Conservation (phyloP, 1,140 invertebrate genomes). For the Pseudomyrmex gracilis region DNA sequence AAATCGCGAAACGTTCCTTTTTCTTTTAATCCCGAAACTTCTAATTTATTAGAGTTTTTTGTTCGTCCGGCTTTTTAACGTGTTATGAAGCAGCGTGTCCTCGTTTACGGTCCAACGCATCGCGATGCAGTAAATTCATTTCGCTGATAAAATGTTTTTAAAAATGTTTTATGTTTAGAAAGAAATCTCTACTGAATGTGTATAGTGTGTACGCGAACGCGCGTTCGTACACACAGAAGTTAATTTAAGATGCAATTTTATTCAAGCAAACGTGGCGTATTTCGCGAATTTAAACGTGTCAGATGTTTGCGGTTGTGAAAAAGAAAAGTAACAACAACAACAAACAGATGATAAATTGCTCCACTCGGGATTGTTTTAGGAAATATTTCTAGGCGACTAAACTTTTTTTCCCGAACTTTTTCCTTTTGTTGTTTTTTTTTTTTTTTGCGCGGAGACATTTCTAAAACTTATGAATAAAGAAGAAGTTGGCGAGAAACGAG, state of each 20-base stretch:
- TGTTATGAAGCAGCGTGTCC: neutral
- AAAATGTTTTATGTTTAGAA: slow-evolving; percentile 9
- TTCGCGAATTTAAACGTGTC: slow-evolving; percentile 28
- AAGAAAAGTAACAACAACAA: neutral
- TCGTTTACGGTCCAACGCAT: neutral
- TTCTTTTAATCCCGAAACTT: neutral
- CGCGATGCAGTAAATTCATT: neutral
- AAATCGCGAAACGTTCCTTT: no score
- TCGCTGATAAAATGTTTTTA: slow-evolving; percentile 3
- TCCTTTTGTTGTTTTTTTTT: neutral
- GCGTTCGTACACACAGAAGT: neutral
- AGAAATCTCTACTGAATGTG: slow-evolving; percentile 24
- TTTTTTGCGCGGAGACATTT: slow-evolving; percentile 1
- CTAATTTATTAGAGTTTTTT: slow-evolving; percentile 15
- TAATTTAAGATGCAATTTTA: slow-evolving; percentile 47
- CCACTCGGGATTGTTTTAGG: slow-evolving; percentile 20
- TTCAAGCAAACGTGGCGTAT: slow-evolving; percentile 24
- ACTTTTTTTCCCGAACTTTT: slow-evolving; percentile 1
- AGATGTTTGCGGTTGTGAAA: slow-evolving; percentile 5
- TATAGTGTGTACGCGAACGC: neutral
- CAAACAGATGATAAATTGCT: slow-evolving; percentile 17
- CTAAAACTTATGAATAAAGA: slow-evolving; percentile 19
- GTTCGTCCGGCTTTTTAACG: neutral
- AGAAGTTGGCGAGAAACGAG: neutral
- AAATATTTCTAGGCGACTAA: slow-evolving; percentile 13